Base-by-base conservation (phyloP, 2,888 invertebrate genomes). In the Keiferia lycopersicella region DNA sequence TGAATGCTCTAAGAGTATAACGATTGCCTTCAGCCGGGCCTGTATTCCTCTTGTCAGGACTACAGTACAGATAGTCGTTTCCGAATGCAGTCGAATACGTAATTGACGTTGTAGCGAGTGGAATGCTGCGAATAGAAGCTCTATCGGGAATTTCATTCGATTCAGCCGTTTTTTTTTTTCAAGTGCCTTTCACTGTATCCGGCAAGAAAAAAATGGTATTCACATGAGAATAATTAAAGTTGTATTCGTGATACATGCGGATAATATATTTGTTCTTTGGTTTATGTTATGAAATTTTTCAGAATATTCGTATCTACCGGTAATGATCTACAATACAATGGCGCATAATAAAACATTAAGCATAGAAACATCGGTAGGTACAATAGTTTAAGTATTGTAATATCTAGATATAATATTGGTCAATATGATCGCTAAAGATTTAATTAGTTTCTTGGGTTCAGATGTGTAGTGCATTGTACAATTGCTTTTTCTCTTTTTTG, bases 31-130 rank as follows among this genome's bases (percentile, higher is more conserved):
- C 51, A 63, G 60, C 65, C 57, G 58, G 26, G 10, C 63, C 56
- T 57, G 56, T 58, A 22, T 61, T 38, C 22, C 65, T 61, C 53
- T 61, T 48, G 48, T 61, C 61, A 22, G 26, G 18, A 18, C 41
- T 48, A 50, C 50, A 48, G 30, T 48, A 50, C 50, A 48, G 30
- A 63, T 63, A 22, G 63, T 53, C 62, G 60, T 59, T 62, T 62
- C 56, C 62, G 20, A 61, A 62, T 48, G 65, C 63, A 65, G 7
- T 48, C 56, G 53, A 34, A 62, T 59, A 62, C 39, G 64, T 64
- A 64, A 66, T 64, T 66, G 64, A 60, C 61, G 48, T 53, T 53
- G 45, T 48, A 53, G 58, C 60, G 56, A 64, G 30, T 48, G 64
- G 61, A 57, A 61, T 64, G 45, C 61, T 26, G n/a, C 38, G 61